phyloP scores from a whole-genome alignment of 23 tunicate species.

The Styela clava region DNA sequence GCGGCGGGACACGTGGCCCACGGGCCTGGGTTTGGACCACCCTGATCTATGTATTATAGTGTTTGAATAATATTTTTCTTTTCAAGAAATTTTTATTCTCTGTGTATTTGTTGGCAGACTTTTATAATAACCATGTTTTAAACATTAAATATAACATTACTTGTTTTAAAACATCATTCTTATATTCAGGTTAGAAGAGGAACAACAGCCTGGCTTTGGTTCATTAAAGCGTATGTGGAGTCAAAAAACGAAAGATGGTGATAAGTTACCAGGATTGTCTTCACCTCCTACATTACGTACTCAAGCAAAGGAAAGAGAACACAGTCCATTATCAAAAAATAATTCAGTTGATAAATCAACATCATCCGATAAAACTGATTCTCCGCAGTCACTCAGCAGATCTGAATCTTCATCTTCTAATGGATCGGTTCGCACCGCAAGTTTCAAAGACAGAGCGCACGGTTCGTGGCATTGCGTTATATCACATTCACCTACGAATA shows the following conservation, averaged over 20 bases:
- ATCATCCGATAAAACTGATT: not conserved
- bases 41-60: too few species aligned
- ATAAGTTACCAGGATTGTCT: conserved; percentile 10
- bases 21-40: too few species aligned
- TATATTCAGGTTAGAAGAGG: not conserved
- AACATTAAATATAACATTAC: too few species aligned
- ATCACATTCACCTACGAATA: not conserved
- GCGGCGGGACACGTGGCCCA: too few species aligned
- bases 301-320: not conserved
- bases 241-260: conserved; percentile 26
- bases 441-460: conserved; percentile 10
- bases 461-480: conserved; percentile 26
- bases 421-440: conserved; percentile 24
- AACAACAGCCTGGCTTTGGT: conserved; percentile 28
- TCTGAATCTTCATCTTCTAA: conserved; percentile 11
- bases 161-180: not conserved
- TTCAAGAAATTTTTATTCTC: too few species aligned
- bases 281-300: not conserved
- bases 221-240: conserved; percentile 62
- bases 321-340: not conserved
- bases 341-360: not conserved
- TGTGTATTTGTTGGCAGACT: too few species aligned
- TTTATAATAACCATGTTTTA: too few species aligned
- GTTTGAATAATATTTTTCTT: too few species aligned
- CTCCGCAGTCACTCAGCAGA: not conserved